Percentiles rank a stretch among this genome's conserved stretches.
phyloP scores from a whole-genome alignment of 1,140 invertebrate genomes.

The Phymorhynchus buccinoides region DNA sequence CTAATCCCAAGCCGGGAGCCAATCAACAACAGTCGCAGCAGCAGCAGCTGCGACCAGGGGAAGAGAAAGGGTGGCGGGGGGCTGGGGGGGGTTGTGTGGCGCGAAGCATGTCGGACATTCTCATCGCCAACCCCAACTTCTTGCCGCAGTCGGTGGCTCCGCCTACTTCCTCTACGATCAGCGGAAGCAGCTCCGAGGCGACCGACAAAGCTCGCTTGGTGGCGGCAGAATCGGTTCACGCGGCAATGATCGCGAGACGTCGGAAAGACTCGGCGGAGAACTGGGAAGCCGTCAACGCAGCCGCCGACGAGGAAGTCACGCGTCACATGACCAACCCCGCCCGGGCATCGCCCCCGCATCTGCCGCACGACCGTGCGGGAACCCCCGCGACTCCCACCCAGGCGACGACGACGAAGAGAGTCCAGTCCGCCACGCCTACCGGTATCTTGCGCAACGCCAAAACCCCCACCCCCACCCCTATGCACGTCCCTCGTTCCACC shows the following conservation, averaged over 20 bases:
- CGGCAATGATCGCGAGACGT: no score
- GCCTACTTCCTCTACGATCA: background rate
- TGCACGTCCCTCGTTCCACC: no score
- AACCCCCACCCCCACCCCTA: conserved; percentile 1
- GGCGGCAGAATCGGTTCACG: background rate
- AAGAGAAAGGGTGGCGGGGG: background rate
- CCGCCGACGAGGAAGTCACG: conserved; percentile 30
- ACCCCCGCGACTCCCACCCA: background rate
- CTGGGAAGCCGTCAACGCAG: conserved; percentile 4
- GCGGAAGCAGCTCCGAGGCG: background rate
- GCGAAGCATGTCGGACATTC: conserved; percentile 34
- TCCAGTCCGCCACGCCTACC: background rate
- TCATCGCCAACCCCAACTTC: conserved; percentile 37
- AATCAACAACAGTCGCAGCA: background rate
- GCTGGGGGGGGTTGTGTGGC: background rate
- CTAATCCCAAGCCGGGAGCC: background rate
- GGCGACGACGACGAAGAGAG: background rate
- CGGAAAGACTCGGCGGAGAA: background rate
- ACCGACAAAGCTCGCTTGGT: background rate
- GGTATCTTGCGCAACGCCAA: background rate
- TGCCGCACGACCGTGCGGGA: background rate
- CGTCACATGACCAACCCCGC: conserved; percentile 25
- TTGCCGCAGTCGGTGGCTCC: background rate
- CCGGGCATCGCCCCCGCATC: background rate
- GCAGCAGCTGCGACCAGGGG: background rate